These are phyloP conservation scores for Meandrina meandrites DNA, from an alignment of 92 coral and sea anemone genomes.

Conservation along the genomic window DNA sequence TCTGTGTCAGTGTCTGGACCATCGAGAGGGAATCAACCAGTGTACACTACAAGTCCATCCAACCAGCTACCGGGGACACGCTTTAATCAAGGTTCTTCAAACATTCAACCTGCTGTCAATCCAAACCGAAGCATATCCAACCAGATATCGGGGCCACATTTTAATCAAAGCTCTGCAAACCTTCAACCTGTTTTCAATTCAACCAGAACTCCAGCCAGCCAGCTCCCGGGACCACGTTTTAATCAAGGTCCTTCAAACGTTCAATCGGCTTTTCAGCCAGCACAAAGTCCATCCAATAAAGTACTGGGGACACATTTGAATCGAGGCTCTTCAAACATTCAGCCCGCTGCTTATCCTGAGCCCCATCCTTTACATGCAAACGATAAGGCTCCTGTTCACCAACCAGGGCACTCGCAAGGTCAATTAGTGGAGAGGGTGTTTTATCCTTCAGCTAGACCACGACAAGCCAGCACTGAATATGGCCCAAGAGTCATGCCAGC, in stretches of 20 bases:
- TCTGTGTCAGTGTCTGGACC: not conserved
- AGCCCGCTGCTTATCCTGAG: not conserved
- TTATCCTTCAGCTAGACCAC: slow-evolving; percentile 12
- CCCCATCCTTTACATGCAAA: not conserved
- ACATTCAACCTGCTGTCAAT: not conserved
- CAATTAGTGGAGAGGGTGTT: slow-evolving; percentile 21
- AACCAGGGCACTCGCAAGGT: slow-evolving; percentile 23
- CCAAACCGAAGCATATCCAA: not conserved
- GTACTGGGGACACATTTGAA: not conserved
- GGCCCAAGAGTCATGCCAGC: not conserved
- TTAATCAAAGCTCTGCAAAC: not conserved
- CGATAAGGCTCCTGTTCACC: not conserved
- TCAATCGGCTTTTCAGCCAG: not conserved
- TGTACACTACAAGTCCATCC: not conserved
- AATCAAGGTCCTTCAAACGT: not conserved
- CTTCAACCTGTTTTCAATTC: not conserved
- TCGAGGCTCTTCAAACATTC: not conserved
- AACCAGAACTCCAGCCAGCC: not conserved
- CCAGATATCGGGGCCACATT: not conserved
- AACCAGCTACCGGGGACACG: not conserved
- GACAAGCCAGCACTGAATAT: not conserved
- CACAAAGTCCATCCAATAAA: not conserved
- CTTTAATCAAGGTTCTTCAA: not conserved
- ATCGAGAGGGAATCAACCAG: slow-evolving; percentile 1
- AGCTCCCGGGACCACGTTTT: not conserved